Evolutionary conservation across 2,888 invertebrate species (phyloP), one percentile per base, ranked within the genome.

Genomic region (Lithosia quadra): DNA sequence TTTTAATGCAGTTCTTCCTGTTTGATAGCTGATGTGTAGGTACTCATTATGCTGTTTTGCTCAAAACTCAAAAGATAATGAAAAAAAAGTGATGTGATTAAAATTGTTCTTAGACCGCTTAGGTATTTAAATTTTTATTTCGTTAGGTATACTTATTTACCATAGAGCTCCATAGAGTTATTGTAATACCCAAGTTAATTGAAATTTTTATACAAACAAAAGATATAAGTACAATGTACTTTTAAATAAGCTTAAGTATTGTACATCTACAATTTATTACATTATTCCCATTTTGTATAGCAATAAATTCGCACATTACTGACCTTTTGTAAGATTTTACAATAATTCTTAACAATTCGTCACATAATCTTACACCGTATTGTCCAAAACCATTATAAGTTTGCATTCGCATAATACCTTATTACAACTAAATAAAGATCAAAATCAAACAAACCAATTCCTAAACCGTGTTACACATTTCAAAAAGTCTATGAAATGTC

Each of bases 221-320:
- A 28, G 28, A 4, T 28, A 2, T 28, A 28, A 28, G 28, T 39
- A 49, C 49, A 49, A 49, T 49, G 9, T 49, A 43, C 21, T 43
- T 60, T 21, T 36, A 60, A 60, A n/a, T 33, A 56, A 56, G 34
- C 33, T 36, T 8, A 56, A n/a, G 13, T 64, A 67, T 49, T 28
- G 63, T 65, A 58, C 36, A 15, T 43, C 58, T 59, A 71, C 66
- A 60, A 74, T 76, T 78, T 78, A 71, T 72, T 65, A 63, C 8
- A 68, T 65, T 69, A 53, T 59, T 49, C 57, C 28, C 63, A 56
- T 76, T n/a, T 73, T 73, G 60, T 68, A 71, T n/a, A 62, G 73
- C 72, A 79, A 81, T 81, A 79, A 80, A 80, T 80, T 81, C 68
- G 24, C 81, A 78, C 73, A 66, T 65, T 72, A 70, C 67, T 62